Evolutionary conservation across 64 coral and sea anemone genomes (phyloP).

Genomic region (Dendrophyllia cribrosa): DNA sequence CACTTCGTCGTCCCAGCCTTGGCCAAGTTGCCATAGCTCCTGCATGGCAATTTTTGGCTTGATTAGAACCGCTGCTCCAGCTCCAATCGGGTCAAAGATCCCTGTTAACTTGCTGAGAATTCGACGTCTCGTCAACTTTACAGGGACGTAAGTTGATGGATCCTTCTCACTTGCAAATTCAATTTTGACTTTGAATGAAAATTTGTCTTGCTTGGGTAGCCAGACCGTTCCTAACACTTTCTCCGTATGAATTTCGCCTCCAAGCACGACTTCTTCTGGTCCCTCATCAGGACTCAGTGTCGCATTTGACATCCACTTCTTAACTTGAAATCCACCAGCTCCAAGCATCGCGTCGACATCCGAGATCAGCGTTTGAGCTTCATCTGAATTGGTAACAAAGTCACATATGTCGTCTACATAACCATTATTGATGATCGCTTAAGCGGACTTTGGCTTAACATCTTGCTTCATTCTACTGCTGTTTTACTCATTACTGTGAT

Average conservation of each 20-base stretch:
- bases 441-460: slow-evolving; percentile 27
- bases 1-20: slow-evolving; percentile 61
- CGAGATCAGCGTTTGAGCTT: slow-evolving; percentile 12
- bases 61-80: slow-evolving; percentile 38
- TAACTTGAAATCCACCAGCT: slow-evolving; percentile 57
- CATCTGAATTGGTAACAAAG: slow-evolving; percentile 7
- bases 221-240: slow-evolving; percentile 38
- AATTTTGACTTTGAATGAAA: slow-evolving; percentile 33
- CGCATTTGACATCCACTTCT: slow-evolving; percentile 42
- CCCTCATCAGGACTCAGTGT: neutral
- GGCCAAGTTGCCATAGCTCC: slow-evolving; percentile 49
- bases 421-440: slow-evolving; percentile 22
- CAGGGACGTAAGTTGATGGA: neutral
- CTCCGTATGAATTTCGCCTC: slow-evolving; percentile 24
- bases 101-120: slow-evolving; percentile 61
- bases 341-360: slow-evolving; percentile 36
- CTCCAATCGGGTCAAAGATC: slow-evolving; percentile 56
- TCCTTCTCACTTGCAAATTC: neutral
- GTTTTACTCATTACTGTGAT: slow-evolving; percentile 40
- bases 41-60: slow-evolving; percentile 57
- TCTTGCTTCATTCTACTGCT: slow-evolving; percentile 18
- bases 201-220: slow-evolving; percentile 26
- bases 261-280: slow-evolving; percentile 22
- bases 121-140: slow-evolving; percentile 33
- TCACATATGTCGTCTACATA: slow-evolving; percentile 63